Percentiles rank a stretch among this genome's conserved stretches.
Conservation (phyloP, 92 coral and sea anemone genomes). For the Actinostola sp. region DNA sequence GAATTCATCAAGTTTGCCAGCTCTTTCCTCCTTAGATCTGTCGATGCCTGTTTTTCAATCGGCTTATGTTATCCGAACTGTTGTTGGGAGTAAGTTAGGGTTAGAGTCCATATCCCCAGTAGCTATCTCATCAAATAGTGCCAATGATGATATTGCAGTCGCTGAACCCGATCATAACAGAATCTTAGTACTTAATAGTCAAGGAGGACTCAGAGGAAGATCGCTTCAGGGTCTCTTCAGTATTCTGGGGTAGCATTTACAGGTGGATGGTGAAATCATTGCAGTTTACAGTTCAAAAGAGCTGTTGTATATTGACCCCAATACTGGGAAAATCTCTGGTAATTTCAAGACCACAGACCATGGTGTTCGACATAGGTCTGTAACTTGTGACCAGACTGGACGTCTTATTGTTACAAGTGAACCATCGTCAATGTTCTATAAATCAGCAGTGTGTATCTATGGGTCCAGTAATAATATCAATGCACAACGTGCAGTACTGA, state of each 20-base stretch:
- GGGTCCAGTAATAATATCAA: conserved; percentile 21
- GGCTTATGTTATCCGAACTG: conserved; percentile 44
- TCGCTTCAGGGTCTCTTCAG: conserved; percentile 34
- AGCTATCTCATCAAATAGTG: conserved; percentile 45
- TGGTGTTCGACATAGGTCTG: conserved; percentile 44
- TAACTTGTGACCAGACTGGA: conserved; percentile 45
- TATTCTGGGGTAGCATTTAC: conserved; percentile 49
- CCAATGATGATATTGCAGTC: conserved; percentile 42
- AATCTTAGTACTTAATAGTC: conserved; percentile 44
- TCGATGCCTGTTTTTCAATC: conserved; percentile 60
- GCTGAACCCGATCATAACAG: conserved; percentile 63
- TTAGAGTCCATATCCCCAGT: conserved; percentile 57
- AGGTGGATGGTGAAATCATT: conserved; percentile 36
- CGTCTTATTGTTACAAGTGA: conserved; percentile 44
- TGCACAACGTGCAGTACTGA: conserved; percentile 34
- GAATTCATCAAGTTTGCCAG: conserved; percentile 17
- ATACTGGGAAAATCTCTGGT: conserved; percentile 41
- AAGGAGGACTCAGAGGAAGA: conserved; percentile 51
- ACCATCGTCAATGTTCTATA: conserved; percentile 48
- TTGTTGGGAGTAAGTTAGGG: conserved; percentile 48
- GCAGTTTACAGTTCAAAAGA: conserved; percentile 44
- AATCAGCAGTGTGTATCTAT: conserved; percentile 44
- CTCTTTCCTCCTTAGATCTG: conserved; percentile 32
- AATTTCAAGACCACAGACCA: conserved; percentile 41
- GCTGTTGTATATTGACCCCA: conserved; percentile 33